These are phyloP conservation scores for Enoplosus armatus DNA, from an alignment of 2,797 vertebrate species.

Conservation along the genomic window DNA sequence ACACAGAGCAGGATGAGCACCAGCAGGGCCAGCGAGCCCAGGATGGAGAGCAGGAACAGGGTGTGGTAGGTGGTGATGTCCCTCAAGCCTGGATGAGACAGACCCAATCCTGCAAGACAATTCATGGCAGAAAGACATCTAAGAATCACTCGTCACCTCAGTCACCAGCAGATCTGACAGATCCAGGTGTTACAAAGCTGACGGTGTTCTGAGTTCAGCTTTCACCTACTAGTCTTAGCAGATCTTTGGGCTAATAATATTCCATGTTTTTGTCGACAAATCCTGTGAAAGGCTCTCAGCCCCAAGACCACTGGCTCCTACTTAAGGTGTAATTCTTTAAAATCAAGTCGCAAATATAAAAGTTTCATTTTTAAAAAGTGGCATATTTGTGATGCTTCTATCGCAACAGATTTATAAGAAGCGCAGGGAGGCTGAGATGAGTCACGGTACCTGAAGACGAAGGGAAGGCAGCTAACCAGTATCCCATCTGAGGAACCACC, in stretches of 20 bases:
- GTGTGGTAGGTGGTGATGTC: slow-evolving; percentile 98
- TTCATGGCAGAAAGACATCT: neutral
- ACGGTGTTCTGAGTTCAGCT: no score
- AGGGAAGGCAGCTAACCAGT: slow-evolving; percentile 95
- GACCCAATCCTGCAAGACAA: slow-evolving; percentile 76
- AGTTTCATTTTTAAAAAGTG: neutral
- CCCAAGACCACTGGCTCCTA: no score
- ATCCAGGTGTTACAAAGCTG: no score
- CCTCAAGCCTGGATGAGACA: slow-evolving; percentile 88
- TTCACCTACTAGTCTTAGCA: no score
- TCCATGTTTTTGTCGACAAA: neutral
- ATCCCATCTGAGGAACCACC: slow-evolving; percentile 92
- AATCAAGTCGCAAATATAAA: neutral
- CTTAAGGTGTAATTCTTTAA: no score
- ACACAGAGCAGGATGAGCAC: slow-evolving; percentile 95
- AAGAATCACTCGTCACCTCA: neutral
- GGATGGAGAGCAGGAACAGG: slow-evolving; percentile 96
- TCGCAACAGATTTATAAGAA: neutral
- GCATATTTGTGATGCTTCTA: neutral
- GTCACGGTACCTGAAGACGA: slow-evolving; percentile 83
- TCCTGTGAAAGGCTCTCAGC: no score
- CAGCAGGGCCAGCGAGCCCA: slow-evolving; percentile 93
- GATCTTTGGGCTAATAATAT: neutral
- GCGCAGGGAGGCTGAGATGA: neutral
- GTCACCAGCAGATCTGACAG: slow-evolving; percentile 2